Conservation (phyloP, 1,140 invertebrate genomes). For the Marisa cornuarietis region DNA sequence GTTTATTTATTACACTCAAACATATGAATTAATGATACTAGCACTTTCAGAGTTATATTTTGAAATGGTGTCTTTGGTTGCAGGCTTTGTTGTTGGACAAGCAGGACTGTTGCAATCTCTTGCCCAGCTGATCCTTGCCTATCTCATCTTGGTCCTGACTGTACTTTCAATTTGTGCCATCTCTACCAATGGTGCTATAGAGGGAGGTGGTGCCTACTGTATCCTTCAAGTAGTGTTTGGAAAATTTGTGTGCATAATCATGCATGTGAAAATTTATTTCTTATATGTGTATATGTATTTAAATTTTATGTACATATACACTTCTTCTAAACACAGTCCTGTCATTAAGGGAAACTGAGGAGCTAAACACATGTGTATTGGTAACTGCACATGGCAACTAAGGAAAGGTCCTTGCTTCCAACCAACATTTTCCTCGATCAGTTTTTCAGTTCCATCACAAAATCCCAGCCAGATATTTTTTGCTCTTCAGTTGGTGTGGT, state of each 20-base stretch:
- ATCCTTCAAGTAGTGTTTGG: constrained; percentile 72
- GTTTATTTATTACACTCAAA: neutral
- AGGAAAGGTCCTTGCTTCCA: neutral
- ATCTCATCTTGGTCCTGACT: constrained; percentile 93
- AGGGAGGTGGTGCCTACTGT: constrained; percentile 99
- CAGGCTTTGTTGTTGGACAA: constrained; percentile 97
- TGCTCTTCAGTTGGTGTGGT: too few species aligned
- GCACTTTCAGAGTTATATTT: neutral
- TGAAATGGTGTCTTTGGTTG: constrained; percentile 43
- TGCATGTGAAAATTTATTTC: neutral
- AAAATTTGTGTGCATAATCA: neutral
- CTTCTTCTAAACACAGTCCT: too few species aligned
- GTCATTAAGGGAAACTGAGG: too few species aligned
- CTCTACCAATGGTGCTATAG: constrained; percentile 97
- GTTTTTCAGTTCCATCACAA: too few species aligned
- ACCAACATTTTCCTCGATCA: too few species aligned
- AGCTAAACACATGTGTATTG: too few species aligned
- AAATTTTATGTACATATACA: too few species aligned
- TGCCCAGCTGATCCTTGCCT: constrained; percentile 89
- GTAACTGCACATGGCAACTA: neutral
- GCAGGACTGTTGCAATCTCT: constrained; percentile 89
- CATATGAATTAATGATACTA: neutral
- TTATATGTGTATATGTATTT: neutral
- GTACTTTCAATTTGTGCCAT: constrained; percentile 98
- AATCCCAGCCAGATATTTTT: too few species aligned